Conservation (phyloP, 2,797 vertebrate genomes). For the Scolopax rusticola region DNA sequence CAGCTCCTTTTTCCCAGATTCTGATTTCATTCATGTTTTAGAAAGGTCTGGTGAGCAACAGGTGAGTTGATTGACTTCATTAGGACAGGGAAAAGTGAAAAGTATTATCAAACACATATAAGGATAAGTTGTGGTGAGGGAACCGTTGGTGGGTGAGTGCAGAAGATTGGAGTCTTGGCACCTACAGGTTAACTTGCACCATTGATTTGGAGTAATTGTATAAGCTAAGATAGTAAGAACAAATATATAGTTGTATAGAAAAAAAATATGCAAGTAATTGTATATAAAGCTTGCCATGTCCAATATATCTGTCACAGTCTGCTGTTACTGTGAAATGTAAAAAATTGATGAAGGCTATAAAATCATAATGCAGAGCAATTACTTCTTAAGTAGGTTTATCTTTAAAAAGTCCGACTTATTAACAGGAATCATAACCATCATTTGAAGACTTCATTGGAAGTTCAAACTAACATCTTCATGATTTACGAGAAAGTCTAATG, state of each 20-base stretch:
- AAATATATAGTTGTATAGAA: not conserved
- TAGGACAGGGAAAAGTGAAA: not conserved
- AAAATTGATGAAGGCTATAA: not conserved
- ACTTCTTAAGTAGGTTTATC: not conserved
- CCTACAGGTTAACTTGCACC: not conserved
- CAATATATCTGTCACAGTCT: not conserved
- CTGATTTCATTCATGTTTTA: not conserved
- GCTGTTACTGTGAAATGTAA: not conserved
- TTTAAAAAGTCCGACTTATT: not conserved
- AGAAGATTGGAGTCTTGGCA: not conserved
- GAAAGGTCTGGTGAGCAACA: not conserved
- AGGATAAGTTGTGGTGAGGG: not conserved
- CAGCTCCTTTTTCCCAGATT: not conserved
- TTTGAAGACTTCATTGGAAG: not conserved
- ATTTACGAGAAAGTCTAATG: not conserved
- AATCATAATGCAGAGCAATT: not conserved
- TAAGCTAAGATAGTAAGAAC: not conserved
- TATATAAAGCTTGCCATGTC: not conserved
- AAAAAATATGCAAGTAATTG: not conserved
- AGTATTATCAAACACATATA: not conserved
- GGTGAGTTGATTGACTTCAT: not conserved
- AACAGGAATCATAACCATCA: not conserved
- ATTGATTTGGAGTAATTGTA: not conserved
- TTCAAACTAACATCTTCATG: not conserved
- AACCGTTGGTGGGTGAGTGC: not conserved